These are phyloP conservation scores for Atherix ibis DNA, from an alignment of 2,888 invertebrate genomes.

Conservation along the genomic window DNA sequence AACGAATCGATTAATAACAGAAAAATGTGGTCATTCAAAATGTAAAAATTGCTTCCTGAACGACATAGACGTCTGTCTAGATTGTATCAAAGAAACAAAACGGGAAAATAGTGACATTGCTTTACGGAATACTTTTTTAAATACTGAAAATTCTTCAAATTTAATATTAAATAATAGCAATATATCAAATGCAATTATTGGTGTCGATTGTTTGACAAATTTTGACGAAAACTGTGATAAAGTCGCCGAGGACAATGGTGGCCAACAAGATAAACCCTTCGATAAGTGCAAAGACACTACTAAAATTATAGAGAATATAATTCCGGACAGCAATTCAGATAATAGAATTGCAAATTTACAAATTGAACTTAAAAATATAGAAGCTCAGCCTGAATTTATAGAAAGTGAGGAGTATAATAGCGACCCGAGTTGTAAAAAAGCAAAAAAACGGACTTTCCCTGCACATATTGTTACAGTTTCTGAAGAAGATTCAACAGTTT, in stretches of 20 bases:
- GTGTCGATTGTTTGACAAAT: too few relatives aligned
- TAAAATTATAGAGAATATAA: conserved; percentile 1
- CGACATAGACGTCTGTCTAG: conserved; percentile 47
- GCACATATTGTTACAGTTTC: conserved; percentile 13
- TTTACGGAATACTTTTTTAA: too few relatives aligned
- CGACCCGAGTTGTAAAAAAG: not conserved
- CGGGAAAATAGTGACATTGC: not conserved
- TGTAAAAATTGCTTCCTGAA: conserved; percentile 54
- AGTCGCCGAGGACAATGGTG: not conserved
- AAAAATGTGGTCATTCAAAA: conserved; percentile 60
- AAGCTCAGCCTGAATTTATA: conserved; percentile 2
- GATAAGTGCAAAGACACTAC: not conserved
- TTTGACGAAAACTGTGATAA: too few relatives aligned
- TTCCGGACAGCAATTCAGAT: too few relatives aligned
- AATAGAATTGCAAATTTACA: too few relatives aligned
- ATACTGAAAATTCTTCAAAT: conserved; percentile 1
- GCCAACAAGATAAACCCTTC: too few relatives aligned
- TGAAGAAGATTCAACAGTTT: conserved; percentile 23
- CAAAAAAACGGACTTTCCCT: conserved; percentile 2
- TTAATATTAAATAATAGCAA: not conserved
- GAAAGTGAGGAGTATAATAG: not conserved
- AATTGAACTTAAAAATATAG: too few relatives aligned
- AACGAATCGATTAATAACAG: conserved; percentile 48
- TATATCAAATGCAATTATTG: too few relatives aligned
- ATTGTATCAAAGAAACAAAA: conserved; percentile 13